phyloP scores from a whole-genome alignment of 2,888 invertebrate genomes.

The Cataglyphis rosenhaueri region DNA sequence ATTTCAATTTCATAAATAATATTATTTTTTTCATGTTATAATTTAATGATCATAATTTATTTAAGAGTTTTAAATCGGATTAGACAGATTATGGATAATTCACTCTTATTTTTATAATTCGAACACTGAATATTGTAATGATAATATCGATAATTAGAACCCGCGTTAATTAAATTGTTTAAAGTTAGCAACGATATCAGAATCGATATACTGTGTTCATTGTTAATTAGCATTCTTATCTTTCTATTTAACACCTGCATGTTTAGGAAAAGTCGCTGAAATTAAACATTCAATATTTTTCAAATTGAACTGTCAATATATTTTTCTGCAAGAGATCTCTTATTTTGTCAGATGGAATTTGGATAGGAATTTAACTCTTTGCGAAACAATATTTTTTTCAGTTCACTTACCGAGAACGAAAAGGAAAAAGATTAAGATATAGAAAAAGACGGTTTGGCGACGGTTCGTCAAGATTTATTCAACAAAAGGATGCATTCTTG shows the following conservation, averaged over 20 bases:
- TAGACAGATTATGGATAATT: background rate
- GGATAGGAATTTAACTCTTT: conserved; percentile 33
- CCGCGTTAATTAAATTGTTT: conserved; percentile 11
- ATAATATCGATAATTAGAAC: background rate
- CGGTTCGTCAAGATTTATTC: conserved; percentile 40
- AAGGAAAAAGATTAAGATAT: conserved; percentile 8
- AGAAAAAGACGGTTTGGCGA: conserved; percentile 19
- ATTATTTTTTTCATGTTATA: background rate
- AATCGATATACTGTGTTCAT: conserved; percentile 37
- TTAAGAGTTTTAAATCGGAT: background rate
- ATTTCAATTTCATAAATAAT: background rate
- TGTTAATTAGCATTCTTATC: conserved; percentile 41
- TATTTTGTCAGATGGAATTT: conserved; percentile 17
- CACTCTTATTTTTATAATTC: background rate
- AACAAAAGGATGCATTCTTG: conserved; percentile 38
- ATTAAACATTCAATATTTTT: conserved; percentile 12
- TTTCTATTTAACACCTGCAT: conserved; percentile 15
- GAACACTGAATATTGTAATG: background rate
- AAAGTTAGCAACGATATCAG: background rate
- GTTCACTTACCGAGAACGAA: too few relatives aligned
- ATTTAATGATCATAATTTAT: background rate
- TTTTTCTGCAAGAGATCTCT: background rate
- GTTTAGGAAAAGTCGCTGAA: conserved; percentile 4
- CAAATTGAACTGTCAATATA: conserved; percentile 1
- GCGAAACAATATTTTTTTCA: too few relatives aligned